Conservation (phyloP, 92 coral and sea anemone genomes). For the Plumapathes pennacea region DNA sequence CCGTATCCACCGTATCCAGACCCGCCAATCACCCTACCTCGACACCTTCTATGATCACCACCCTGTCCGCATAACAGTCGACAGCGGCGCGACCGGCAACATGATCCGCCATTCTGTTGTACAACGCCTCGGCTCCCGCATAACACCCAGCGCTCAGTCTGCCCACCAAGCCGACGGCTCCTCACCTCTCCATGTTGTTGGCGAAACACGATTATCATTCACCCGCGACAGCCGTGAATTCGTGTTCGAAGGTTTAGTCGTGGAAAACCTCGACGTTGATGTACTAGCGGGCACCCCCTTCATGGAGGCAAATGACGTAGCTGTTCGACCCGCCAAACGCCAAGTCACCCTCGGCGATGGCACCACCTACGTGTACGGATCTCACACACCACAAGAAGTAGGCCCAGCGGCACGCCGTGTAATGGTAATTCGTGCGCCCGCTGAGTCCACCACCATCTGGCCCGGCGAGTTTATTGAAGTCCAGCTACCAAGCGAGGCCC, state of each 20-base stretch:
- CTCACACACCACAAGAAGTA: neutral
- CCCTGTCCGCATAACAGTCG: slow-evolving; percentile 21
- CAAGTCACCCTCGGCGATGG: slow-evolving; percentile 30
- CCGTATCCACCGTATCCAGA: slow-evolving; percentile 21
- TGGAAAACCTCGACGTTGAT: slow-evolving; percentile 19
- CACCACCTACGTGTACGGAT: slow-evolving; percentile 32
- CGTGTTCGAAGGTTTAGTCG: slow-evolving; percentile 20
- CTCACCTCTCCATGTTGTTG: slow-evolving; percentile 38
- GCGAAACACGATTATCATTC: slow-evolving; percentile 22
- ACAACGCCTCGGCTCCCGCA: slow-evolving; percentile 30
- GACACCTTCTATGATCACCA: slow-evolving; percentile 37
- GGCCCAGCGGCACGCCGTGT: slow-evolving; percentile 14
- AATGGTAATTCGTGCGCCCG: slow-evolving; percentile 29
- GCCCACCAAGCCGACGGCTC: slow-evolving; percentile 48
- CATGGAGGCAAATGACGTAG: slow-evolving; percentile 48
- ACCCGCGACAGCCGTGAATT: slow-evolving; percentile 24
- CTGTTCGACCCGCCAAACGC: slow-evolving; percentile 47
- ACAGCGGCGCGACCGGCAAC: slow-evolving; percentile 63
- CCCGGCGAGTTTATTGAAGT: slow-evolving; percentile 56
- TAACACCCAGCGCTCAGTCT: slow-evolving; percentile 41
- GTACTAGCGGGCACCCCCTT: slow-evolving; percentile 36
- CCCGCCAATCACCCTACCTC: slow-evolving; percentile 41
- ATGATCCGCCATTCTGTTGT: slow-evolving; percentile 49
- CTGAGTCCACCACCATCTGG: slow-evolving; percentile 32
- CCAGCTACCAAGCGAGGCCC: slow-evolving; percentile 27